phyloP scores from a whole-genome alignment of 2,797 vertebrate species.

The Chelmon rostratus region DNA sequence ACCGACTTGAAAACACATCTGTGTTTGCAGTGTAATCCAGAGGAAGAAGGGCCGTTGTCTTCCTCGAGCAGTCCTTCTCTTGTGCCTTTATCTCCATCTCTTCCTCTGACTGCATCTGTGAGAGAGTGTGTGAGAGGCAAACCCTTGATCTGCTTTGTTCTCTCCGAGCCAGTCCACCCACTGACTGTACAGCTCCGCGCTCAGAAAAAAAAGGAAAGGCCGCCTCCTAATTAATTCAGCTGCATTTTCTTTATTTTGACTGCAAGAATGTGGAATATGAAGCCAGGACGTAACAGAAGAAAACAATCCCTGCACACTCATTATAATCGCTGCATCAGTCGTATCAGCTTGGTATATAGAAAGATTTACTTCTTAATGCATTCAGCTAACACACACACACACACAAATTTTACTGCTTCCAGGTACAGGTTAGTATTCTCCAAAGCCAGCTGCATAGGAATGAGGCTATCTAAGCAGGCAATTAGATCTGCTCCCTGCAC shows the following conservation, averaged over 20 bases:
- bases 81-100: not conserved
- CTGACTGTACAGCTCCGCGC: conserved; percentile 10
- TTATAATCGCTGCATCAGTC: conserved; percentile 42
- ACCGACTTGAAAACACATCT: conserved; percentile 23
- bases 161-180: conserved; percentile 5
- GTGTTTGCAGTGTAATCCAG: not conserved
- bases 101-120: not conserved
- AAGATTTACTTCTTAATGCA: conserved; percentile 33
- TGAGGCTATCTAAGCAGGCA: conserved; percentile 60
- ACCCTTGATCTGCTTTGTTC: conserved; percentile 33
- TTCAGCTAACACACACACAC: not conserved
- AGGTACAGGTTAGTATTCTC: conserved; percentile 55
- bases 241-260: conserved; percentile 45
- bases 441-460: conserved; percentile 57
- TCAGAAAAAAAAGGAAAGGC: conserved; percentile 13
- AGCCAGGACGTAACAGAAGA: not conserved
- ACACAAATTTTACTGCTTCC: conserved; percentile 34
- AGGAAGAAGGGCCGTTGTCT: not conserved
- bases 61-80: not conserved
- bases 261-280: conserved; percentile 22
- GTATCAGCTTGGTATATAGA: conserved; percentile 28
- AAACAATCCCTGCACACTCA: conserved; percentile 1
- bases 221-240: conserved; percentile 34
- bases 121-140: conserved; percentile 8
- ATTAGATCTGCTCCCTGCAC: conserved; percentile 63